Conservation (phyloP, 2,113 vertebrate species). For the Pelobates fuscus region DNA sequence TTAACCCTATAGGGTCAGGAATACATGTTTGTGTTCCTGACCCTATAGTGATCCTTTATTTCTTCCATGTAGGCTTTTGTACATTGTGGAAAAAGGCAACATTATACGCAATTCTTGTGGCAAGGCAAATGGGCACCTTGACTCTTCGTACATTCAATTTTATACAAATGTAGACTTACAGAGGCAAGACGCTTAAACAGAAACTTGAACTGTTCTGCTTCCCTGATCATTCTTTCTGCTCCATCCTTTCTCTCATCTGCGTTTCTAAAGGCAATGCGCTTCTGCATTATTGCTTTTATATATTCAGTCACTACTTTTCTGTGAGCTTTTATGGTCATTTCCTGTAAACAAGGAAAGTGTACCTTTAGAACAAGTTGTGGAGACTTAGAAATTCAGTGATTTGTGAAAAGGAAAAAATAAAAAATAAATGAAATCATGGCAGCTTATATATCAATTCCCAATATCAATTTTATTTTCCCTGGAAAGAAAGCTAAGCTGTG, state of each 20-base stretch:
- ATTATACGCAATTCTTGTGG: too few species aligned
- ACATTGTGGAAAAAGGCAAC: too few species aligned
- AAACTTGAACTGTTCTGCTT: slow-evolving; percentile 90
- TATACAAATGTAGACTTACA: slow-evolving; percentile 61
- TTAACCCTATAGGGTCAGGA: too few species aligned
- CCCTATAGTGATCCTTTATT: too few species aligned
- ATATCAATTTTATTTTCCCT: too few species aligned
- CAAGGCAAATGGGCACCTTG: too few species aligned
- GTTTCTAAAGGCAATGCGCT: slow-evolving; percentile 88
- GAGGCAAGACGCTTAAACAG: slow-evolving; percentile 86
- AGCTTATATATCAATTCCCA: too few species aligned
- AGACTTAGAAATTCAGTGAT: too few species aligned
- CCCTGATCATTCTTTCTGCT: slow-evolving; percentile 91
- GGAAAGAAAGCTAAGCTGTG: too few species aligned
- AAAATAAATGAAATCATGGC: background rate
- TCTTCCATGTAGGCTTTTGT: too few species aligned
- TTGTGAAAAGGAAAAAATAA: background rate
- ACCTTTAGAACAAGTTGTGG: background rate
- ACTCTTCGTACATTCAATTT: too few species aligned
- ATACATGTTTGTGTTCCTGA: too few species aligned
- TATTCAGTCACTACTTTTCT: slow-evolving; percentile 92
- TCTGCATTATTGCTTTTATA: slow-evolving; percentile 91
- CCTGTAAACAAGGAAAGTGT: slow-evolving; percentile 62
- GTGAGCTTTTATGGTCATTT: slow-evolving; percentile 88
- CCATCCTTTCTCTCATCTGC: slow-evolving; percentile 93